Percentiles rank a stretch among this genome's conserved stretches.
Conservation (phyloP, 2,797 vertebrate species). For the Arremon brunneinucha region DNA sequence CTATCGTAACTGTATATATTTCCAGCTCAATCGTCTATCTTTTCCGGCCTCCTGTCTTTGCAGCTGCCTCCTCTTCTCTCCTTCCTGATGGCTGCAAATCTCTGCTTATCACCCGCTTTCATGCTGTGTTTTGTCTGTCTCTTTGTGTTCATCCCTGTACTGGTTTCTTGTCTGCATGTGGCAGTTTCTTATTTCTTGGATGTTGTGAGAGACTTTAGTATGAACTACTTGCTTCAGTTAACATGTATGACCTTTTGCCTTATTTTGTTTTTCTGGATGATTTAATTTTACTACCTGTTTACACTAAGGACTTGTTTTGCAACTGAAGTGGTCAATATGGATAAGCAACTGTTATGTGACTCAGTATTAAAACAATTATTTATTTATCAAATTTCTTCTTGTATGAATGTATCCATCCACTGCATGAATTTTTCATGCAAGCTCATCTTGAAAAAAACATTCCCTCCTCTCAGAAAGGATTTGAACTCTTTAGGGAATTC, state of each 20-base stretch:
- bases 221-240: conserved; percentile 30
- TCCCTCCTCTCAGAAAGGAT: conserved; percentile 64
- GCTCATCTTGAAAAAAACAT: conserved; percentile 66
- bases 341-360: conserved; percentile 49
- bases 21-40: conserved; percentile 58
- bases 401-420: conserved; percentile 59
- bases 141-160: conserved; percentile 66
- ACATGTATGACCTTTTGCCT: conserved; percentile 66
- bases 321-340: conserved; percentile 51
- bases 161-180: conserved; percentile 31
- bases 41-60: conserved; percentile 69
- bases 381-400: conserved; percentile 61
- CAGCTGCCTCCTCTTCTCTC: conserved; percentile 73
- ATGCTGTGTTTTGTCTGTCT: conserved; percentile 72
- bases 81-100: conserved; percentile 69
- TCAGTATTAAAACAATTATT: conserved; percentile 68
- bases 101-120: conserved; percentile 77
- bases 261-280: conserved; percentile 65
- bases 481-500: conserved; percentile 69
- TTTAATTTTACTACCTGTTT: conserved; percentile 73
- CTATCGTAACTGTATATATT: conserved; percentile 61
- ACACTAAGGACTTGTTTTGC: conserved; percentile 66
- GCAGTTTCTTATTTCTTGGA: conserved; percentile 12
- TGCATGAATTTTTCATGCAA: conserved; percentile 69
- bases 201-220: conserved; percentile 44